Percentiles rank a stretch among this genome's conserved stretches.
These are phyloP conservation scores for Sclerodermus sp. DNA, from an alignment of 2,888 invertebrate genomes.

Conservation along the genomic window DNA sequence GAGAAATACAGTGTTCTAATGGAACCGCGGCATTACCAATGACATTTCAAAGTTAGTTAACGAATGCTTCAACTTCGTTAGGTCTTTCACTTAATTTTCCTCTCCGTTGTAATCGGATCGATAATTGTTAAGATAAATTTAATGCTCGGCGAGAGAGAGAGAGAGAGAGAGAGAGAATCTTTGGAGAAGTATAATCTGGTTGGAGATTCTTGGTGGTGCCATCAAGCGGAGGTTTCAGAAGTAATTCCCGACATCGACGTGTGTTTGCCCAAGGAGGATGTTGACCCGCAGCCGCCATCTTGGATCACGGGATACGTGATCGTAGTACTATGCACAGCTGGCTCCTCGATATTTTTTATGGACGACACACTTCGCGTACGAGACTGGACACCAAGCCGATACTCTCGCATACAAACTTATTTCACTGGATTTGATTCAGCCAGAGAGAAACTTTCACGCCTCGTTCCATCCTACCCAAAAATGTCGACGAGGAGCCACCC, in stretches of 20 bases:
- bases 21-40: too few relatives aligned
- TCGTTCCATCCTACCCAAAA: too few relatives aligned
- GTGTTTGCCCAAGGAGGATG: conserved; percentile 56
- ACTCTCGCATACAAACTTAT: conserved; percentile 1
- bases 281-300: conserved; percentile 56
- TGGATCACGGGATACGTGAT: conserved; percentile 46
- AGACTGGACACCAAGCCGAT: neutral
- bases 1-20: too few relatives aligned
- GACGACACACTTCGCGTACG: conserved; percentile 1
- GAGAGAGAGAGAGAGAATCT: neutral
- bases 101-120: too few relatives aligned
- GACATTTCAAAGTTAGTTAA: too few relatives aligned
- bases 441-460: neutral
- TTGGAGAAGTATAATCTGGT: neutral
- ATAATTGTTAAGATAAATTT: too few relatives aligned
- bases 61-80: too few relatives aligned
- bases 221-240: conserved; percentile 16
- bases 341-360: conserved; percentile 1
- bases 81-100: too few relatives aligned
- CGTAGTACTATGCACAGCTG: conserved; percentile 51
- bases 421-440: neutral
- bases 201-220: conserved; percentile 23
- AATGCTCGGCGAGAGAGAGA: neutral
- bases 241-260: conserved; percentile 41
- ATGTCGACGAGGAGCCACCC: too few relatives aligned